Base-by-base conservation (phyloP, 2,797 vertebrate species). In the Gymnothorax reevesii region DNA sequence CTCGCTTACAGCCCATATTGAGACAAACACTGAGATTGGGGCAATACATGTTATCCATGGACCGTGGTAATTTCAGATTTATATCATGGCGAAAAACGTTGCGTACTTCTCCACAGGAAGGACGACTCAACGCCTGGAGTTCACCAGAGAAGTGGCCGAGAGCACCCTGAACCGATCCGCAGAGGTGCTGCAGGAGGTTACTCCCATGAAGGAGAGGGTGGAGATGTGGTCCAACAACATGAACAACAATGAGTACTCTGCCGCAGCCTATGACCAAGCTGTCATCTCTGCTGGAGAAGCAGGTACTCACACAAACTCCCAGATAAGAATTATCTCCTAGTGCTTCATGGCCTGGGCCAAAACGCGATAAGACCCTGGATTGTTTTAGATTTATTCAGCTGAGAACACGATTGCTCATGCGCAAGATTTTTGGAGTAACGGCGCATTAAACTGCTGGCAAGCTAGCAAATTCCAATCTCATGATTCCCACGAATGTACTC, bases 161-260 rank as follows among this genome's bases (percentile, higher is more conserved):
- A 94, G 89, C 59, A 97, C 97, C 0, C 90, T 95, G 42, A 97
- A 96, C 91, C 95, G 92, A 0, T 97, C 96, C 0, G 69, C 80
- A 0, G 94, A 93, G 84, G 95, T 99, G 59, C 95, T 96, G 0
- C 89, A 96, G 83, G 95, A 94, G 7, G 93, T 97, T 0, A 90
- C 88, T 0, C 98, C 98, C 0, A 97, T 99, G 92, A 93, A 90
- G 82, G 92, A 87, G 88, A 96, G 95, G 0, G 93, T 98, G 87
- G 95, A 95, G 88, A 62, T 92, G 89, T 99, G 98, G 98, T 95
- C 96, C 57, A 93, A 90, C 88, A 98, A 97, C 88, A 94, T 99
- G 90, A 96, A 91, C 64, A 96, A 95, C 66, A 95, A 98, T 2
- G 94, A 96, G 52, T 97, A 97, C 64, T 96, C 96, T 57, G 95